Evolutionary conservation across 2,888 invertebrate genomes (phyloP), one percentile per base, ranked within the genome.

Genomic region (Entomobrya proxima): DNA sequence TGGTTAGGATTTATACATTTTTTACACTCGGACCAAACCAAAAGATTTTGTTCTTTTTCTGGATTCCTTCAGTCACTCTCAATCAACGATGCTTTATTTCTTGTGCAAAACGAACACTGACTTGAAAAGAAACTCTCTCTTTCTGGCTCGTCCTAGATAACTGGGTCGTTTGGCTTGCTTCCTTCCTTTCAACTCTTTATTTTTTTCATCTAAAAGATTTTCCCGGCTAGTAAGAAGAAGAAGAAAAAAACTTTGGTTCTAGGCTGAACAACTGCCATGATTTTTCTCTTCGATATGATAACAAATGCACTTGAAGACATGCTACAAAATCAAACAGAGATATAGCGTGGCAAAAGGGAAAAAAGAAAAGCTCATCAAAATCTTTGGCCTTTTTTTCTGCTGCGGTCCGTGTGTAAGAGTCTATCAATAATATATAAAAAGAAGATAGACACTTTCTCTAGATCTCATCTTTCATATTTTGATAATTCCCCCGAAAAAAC

Each of bases 41-140:
- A 44, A 67, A 37, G 67, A 67, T 69, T 35, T 74, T 69, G 64
- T 79, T 58, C 64, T 21, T 69, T 79, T 79, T 58, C 64, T 21
- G 78, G 82, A 82, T 75, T 82, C 82, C 61, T 83, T 83, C 78
- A 84, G 77, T 78, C 78, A 72, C 78, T 78, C 84, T 84, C 78
- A 78, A 78, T 84, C 84, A 84, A 78, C 67, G 30, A 72, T 72
- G 78, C 78, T 84, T 64, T 69, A 77, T 76, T 76, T 72, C 77
- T 67, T 67, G 37, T 35, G 52, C 75, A 61, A 44, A 50, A 44
- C 61, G 55, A 79, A 50, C 79, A 21, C 47, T 50, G 50, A 74
- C 50, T 74, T 74, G 74, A 74, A 74, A 74, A 50, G 74, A 74
- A 74, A 24, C 79, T 55, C 72, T 15, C 21, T 37, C 37, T 6